Evolutionary conservation across 1,140 invertebrate genomes (phyloP).

Genomic region (Periplaneta americana): DNA sequence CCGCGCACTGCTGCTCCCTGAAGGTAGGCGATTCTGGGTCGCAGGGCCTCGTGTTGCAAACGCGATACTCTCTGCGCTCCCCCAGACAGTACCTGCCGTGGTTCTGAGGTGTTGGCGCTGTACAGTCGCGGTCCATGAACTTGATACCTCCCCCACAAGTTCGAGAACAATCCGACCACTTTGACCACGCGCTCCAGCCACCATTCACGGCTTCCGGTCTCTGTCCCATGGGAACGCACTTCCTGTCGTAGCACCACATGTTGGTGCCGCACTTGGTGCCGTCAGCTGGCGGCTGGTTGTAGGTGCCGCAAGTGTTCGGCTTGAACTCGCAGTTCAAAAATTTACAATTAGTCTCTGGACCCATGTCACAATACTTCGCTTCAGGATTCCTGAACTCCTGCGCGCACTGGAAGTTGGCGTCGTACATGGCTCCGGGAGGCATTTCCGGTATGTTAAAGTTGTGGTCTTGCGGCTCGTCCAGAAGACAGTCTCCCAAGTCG

Average conservation of each 20-base stretch:
- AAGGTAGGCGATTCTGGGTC: constrained; percentile 42
- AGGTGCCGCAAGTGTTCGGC: constrained; percentile 46
- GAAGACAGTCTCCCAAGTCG: constrained; percentile 57
- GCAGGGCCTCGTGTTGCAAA: constrained; percentile 53
- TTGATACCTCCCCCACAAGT: constrained; percentile 79
- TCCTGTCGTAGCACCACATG: constrained; percentile 77
- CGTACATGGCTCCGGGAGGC: constrained; percentile 63
- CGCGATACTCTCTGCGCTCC: constrained; percentile 50
- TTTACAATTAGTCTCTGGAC: constrained; percentile 38
- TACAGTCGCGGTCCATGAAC: constrained; percentile 60
- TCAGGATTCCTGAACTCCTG: not conserved
- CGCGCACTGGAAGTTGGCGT: constrained; percentile 56
- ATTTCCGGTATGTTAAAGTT: constrained; percentile 46
- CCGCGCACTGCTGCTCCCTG: constrained; percentile 50
- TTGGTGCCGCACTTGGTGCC: constrained; percentile 60
- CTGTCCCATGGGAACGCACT: constrained; percentile 72
- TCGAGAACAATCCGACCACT: constrained; percentile 78
- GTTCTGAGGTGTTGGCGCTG: constrained; percentile 66
- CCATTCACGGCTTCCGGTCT: constrained; percentile 70
- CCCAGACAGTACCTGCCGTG: constrained; percentile 65
- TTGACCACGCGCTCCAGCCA: constrained; percentile 77
- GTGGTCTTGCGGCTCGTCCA: constrained; percentile 53
- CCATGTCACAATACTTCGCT: not conserved
- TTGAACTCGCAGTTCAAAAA: constrained; percentile 49
- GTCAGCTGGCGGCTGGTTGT: constrained; percentile 53